These are phyloP conservation scores for Odontamblyopus rebecca DNA, from an alignment of 2,797 vertebrate genomes.

Conservation along the genomic window DNA sequence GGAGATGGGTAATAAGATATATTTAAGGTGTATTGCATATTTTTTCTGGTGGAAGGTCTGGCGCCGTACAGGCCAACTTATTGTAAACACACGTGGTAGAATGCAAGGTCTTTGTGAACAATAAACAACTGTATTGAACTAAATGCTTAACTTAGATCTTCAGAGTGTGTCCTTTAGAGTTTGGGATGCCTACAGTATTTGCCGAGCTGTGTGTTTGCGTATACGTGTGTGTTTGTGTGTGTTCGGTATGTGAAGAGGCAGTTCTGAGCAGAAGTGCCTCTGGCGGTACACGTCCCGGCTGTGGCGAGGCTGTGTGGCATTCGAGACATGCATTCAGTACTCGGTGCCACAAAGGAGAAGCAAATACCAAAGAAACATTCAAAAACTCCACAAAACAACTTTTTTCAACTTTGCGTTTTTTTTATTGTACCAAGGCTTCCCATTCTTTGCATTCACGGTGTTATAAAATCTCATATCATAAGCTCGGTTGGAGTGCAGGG, in stretches of 20 bases:
- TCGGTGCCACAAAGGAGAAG: conserved; percentile 51
- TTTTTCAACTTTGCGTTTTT: not conserved
- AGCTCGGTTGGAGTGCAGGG: not conserved
- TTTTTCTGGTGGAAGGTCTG: too few species aligned
- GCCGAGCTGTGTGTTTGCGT: too few species aligned
- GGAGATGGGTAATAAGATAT: too few species aligned
- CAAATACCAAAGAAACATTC: conserved; percentile 60
- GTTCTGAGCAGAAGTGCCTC: conserved; percentile 56
- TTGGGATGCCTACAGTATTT: too few species aligned
- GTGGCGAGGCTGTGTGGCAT: conserved; percentile 70
- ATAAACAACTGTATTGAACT: too few species aligned
- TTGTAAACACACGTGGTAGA: too few species aligned
- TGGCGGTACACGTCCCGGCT: conserved; percentile 61
- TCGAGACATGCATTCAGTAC: conserved; percentile 70
- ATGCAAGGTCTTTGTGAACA: too few species aligned
- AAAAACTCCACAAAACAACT: not conserved
- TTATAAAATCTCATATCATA: not conserved
- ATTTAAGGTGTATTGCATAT: too few species aligned
- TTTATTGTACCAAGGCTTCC: not conserved
- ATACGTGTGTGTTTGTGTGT: conserved; percentile 11
- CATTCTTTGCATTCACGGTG: not conserved
- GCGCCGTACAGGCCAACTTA: too few species aligned
- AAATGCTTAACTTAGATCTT: too few species aligned
- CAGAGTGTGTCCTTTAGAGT: too few species aligned
- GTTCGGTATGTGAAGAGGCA: conserved; percentile 61